phyloP scores from a whole-genome alignment of 2,888 invertebrate species.

The Polylopha cassiicola region DNA sequence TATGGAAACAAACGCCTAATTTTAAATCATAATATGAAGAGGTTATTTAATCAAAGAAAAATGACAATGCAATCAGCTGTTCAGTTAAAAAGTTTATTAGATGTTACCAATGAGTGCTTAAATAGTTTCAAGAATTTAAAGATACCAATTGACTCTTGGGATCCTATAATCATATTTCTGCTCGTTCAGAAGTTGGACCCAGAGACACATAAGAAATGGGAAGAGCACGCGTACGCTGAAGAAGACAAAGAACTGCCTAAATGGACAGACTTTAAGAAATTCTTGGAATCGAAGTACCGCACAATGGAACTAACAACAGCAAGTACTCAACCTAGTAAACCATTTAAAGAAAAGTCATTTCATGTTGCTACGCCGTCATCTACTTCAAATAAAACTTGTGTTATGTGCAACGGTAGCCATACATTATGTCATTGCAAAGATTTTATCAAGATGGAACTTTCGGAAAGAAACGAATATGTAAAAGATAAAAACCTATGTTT shows the following conservation, averaged over 20 bases:
- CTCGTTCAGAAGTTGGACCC: slow-evolving; percentile 10
- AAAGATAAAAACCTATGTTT: slow-evolving; percentile 6
- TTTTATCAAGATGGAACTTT: slow-evolving; percentile 1
- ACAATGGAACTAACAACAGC: neutral
- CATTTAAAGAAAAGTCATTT: no score
- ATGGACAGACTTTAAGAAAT: neutral
- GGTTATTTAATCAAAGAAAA: neutral
- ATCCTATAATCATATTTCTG: slow-evolving; percentile 8
- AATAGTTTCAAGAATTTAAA: neutral
- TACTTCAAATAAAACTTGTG: no score
- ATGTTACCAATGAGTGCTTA: neutral
- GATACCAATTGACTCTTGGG: neutral
- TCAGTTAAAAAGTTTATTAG: neutral
- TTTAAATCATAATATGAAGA: slow-evolving; percentile 5
- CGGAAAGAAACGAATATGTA: neutral
- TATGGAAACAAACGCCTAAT: slow-evolving; percentile 11
- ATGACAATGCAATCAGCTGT: neutral
- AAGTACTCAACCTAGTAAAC: neutral
- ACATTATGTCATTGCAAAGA: slow-evolving; percentile 10
- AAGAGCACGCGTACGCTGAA: slow-evolving; percentile 1
- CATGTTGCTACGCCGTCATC: no score
- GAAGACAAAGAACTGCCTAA: neutral
- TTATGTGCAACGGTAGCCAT: no score
- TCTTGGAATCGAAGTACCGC: neutral
- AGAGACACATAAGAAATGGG: slow-evolving; percentile 10